Evolutionary conservation across 2,888 invertebrate species (phyloP).

Genomic region (Perizoma flavofasciatum): DNA sequence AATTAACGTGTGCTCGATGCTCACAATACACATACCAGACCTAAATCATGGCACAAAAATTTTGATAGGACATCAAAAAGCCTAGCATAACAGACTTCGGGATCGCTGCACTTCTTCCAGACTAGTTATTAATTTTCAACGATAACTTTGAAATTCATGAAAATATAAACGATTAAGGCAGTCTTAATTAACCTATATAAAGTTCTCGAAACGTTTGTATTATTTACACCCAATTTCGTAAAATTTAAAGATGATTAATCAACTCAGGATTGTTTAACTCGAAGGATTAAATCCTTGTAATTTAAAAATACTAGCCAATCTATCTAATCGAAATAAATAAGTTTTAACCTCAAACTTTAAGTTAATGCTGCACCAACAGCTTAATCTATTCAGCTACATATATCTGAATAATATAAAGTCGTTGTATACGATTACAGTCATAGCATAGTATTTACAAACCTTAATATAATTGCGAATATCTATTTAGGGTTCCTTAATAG

Average conservation of each 20-base stretch:
- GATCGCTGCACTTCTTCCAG: constrained; percentile 50
- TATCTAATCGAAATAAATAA: constrained; percentile 26
- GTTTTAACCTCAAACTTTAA: not conserved
- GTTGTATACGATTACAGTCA: constrained; percentile 18
- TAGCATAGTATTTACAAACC: constrained; percentile 24
- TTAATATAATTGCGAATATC: constrained; percentile 5
- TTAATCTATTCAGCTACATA: constrained; percentile 12
- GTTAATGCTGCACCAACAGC: constrained; percentile 5
- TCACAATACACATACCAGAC: constrained; percentile 36
- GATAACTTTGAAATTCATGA: constrained; percentile 49
- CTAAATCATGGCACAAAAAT: constrained; percentile 51
- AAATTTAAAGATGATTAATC: constrained; percentile 5
- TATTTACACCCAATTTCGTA: constrained; percentile 23
- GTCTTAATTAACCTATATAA: constrained; percentile 46
- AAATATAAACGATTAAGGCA: constrained; percentile 57
- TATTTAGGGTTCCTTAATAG: constrained; percentile 70
- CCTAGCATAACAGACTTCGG: constrained; percentile 42
- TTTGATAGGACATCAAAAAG: constrained; percentile 41
- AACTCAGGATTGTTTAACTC: constrained; percentile 1
- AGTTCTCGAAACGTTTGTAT: constrained; percentile 6
- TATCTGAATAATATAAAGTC: constrained; percentile 14
- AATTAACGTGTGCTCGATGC: constrained; percentile 30
- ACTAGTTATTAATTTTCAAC: constrained; percentile 54
- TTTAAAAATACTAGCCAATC: constrained; percentile 20
- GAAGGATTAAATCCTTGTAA: constrained; percentile 24